Percentiles rank a stretch among this genome's conserved stretches.
Evolutionary conservation across 2,888 invertebrate genomes (phyloP).

Genomic region (Erebia ligea): DNA sequence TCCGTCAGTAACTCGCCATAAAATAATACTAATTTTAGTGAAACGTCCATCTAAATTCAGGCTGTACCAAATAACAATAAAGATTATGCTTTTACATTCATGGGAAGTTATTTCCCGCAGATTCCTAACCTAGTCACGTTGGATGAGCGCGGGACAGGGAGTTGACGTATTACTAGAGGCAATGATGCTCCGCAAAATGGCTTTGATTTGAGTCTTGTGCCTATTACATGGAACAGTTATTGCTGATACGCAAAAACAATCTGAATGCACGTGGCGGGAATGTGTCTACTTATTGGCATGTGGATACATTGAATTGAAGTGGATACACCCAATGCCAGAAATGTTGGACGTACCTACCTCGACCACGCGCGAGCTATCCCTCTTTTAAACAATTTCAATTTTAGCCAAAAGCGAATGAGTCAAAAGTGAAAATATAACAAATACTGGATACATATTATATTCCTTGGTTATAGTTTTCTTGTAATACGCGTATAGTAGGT

Average conservation of each 20-base stretch:
- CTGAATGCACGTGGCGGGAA: too few relatives aligned
- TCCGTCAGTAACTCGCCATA: neutral
- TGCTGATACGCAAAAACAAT: too few relatives aligned
- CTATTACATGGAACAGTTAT: too few relatives aligned
- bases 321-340: too few relatives aligned
- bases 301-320: too few relatives aligned
- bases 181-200: too few relatives aligned
- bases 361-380: neutral
- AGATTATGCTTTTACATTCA: constrained; percentile 12
- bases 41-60: constrained; percentile 13
- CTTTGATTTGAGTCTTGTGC: too few relatives aligned
- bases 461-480: neutral
- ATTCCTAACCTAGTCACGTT: constrained; percentile 19
- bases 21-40: neutral
- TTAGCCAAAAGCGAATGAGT: constrained; percentile 2
- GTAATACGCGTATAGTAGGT: too few relatives aligned
- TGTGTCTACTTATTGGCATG: too few relatives aligned
- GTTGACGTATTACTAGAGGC: neutral
- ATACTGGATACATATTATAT: too few relatives aligned
- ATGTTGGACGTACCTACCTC: neutral
- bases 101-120: constrained; percentile 10
- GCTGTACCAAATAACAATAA: constrained; percentile 10
- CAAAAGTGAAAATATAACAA: too few relatives aligned
- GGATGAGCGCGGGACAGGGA: neutral
- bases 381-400: constrained; percentile 1